These are phyloP conservation scores for Ranitomeya variabilis DNA, from an alignment of 2,113 vertebrate genomes.

Conservation along the genomic window DNA sequence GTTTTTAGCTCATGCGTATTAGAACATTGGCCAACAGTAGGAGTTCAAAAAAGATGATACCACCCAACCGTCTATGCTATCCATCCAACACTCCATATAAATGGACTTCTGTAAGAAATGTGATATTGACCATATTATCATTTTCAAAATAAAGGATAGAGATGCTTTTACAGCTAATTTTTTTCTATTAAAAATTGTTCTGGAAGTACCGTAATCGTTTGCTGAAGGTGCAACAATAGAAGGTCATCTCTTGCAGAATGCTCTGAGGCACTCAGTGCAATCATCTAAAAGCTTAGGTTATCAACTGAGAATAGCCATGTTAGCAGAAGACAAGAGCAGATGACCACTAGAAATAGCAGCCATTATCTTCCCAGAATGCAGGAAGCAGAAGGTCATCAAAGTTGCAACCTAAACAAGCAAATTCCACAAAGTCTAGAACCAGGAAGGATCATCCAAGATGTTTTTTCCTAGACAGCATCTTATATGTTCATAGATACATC, in stretches of 20 bases:
- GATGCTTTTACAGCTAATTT: neutral
- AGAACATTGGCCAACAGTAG: too few relatives aligned
- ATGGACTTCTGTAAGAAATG: neutral
- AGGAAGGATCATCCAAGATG: constrained; percentile 26
- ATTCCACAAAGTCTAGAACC: neutral
- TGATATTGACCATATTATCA: neutral
- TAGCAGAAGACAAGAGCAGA: neutral
- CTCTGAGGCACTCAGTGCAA: neutral
- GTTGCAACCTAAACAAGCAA: neutral
- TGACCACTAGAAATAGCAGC: constrained; percentile 10
- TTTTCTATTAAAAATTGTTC: neutral
- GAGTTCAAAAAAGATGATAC: too few relatives aligned
- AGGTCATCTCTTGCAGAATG: neutral
- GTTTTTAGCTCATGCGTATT: too few relatives aligned
- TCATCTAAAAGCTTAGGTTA: neutral
- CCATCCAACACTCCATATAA: too few relatives aligned
- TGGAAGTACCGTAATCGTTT: neutral
- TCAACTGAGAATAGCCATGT: neutral
- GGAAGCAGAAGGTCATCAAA: constrained; percentile 23
- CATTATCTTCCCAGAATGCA: neutral
- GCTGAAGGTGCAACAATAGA: neutral
- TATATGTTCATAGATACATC: neutral
- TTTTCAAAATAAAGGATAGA: neutral
- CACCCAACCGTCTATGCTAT: too few relatives aligned
- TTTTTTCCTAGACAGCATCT: constrained; percentile 21